Base-by-base conservation (phyloP, 2,888 invertebrate genomes). In the Abscondita cerata region DNA sequence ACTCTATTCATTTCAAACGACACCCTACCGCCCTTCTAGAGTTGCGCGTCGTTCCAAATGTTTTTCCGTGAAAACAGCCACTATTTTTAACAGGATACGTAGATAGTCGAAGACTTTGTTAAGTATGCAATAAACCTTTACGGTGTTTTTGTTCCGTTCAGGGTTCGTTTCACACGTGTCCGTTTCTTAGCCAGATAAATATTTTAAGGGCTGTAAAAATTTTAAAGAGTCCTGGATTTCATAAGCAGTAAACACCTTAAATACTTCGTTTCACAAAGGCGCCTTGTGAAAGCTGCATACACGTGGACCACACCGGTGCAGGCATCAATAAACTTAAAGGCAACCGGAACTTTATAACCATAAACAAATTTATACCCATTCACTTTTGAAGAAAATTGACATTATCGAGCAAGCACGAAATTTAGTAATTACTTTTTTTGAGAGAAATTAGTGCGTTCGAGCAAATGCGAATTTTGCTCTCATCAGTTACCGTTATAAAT, bases 51-150 rank as follows among this genome's bases (percentile, higher is more conserved):
- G 51, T 6, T 25, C 6, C 25, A 25, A 25, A 25, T 25, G 25
- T 6, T 25, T 51, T 47, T 44, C 48, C 40, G 54, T n/a, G 51
- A 51, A 50, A 57, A 46, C 47, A n/a, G 52, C 52, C 53, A 59
- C 59, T 55, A 62, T 56, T 40, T 57, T 57, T 47, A 60, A 41
- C 18, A 60, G 57, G 56, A 50, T 56, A 52, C 66, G 59, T 53
- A 20, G 50, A 62, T 54, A 62, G 59, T 53, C 52, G 50, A 52
- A 67, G 62, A 59, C 58, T 60, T 63, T 61, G 59, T 71, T 68
- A 70, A 71, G 69, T 67, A 68, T 60, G 70, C 70, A 70, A 71
- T 72, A 72, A 72, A 72, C 71, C 68, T 72, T 71, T 68, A 70
- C 69, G 70, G 71, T 72, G 68, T 70, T 72, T 70, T 70, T 68